phyloP scores from a whole-genome alignment of 1,140 invertebrate species.

The Heliconius congener region DNA sequence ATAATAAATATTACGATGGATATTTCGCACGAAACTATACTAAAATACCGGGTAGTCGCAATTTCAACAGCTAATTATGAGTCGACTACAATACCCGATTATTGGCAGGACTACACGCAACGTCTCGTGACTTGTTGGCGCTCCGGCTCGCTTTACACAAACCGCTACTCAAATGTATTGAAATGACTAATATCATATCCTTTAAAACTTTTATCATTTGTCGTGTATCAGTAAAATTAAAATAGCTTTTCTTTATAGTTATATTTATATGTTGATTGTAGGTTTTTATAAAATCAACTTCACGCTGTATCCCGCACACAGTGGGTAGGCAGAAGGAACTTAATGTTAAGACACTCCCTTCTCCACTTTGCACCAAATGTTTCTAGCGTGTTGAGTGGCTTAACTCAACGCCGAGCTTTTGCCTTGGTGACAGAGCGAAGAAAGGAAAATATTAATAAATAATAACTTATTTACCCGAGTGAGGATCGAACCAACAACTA shows the following conservation, averaged over 20 bases:
- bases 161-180: conserved; percentile 61
- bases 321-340: too few relatives aligned
- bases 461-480: too few relatives aligned
- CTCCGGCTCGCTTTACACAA: conserved; percentile 25
- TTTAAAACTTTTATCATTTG: conserved; percentile 38
- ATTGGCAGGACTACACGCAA: conserved; percentile 71
- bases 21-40: conserved; percentile 43
- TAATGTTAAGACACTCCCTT: too few relatives aligned
- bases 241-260: neutral
- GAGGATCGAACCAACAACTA: too few relatives aligned
- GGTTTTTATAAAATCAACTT: neutral
- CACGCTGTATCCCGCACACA: too few relatives aligned
- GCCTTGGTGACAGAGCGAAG: too few relatives aligned
- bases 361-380: fast-evolving
- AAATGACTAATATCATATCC: conserved; percentile 46
- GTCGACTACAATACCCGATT: conserved; percentile 55
- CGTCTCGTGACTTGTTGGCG: conserved; percentile 50
- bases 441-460: too few relatives aligned
- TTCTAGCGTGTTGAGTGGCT: too few relatives aligned
- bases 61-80: conserved; percentile 56
- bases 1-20: conserved; percentile 37
- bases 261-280: neutral
- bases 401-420: too few relatives aligned
- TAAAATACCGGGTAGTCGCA: conserved; percentile 46
- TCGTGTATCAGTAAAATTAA: neutral